Conservation (phyloP, 1,140 invertebrate species). For the Metaphire vulgaris region DNA sequence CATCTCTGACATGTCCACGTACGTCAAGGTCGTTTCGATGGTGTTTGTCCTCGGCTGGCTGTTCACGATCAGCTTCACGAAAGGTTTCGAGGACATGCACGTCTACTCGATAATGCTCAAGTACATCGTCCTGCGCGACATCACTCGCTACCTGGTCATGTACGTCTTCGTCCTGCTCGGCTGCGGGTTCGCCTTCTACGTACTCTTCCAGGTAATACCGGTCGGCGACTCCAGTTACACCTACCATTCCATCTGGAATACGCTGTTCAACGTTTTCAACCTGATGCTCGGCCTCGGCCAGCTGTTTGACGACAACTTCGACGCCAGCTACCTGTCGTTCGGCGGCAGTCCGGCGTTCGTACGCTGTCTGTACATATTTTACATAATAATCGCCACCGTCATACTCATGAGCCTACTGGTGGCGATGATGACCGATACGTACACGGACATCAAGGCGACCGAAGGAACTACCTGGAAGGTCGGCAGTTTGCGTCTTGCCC, state of each 20-base stretch:
- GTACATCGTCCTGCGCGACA: constrained; percentile 31
- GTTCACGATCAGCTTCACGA: constrained; percentile 29
- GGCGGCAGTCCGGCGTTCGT: constrained; percentile 19
- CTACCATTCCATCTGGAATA: constrained; percentile 11
- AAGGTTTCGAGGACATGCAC: constrained; percentile 28
- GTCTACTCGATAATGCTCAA: constrained; percentile 31
- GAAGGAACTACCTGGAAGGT: constrained; percentile 29
- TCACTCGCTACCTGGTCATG: constrained; percentile 30
- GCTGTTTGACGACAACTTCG: constrained; percentile 25
- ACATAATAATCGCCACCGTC: constrained; percentile 28
- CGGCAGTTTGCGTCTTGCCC: constrained; percentile 24
- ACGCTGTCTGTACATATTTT: constrained; percentile 24
- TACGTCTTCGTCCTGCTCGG: constrained; percentile 30
- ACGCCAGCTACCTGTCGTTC: constrained; percentile 13
- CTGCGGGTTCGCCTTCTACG: constrained; percentile 27
- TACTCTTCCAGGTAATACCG: constrained; percentile 26
- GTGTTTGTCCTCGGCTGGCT: constrained; percentile 31
- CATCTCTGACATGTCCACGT: background rate
- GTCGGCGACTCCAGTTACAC: background rate
- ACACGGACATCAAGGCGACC: constrained; percentile 21
- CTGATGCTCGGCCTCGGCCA: constrained; percentile 29
- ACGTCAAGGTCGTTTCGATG: constrained; percentile 22
- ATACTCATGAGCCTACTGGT: constrained; percentile 31
- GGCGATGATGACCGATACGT: constrained; percentile 32
- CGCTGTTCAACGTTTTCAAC: constrained; percentile 30